Percentiles rank a stretch among this genome's conserved stretches.
Conservation (phyloP, 2,888 invertebrate species). For the Chironomus riparius region DNA sequence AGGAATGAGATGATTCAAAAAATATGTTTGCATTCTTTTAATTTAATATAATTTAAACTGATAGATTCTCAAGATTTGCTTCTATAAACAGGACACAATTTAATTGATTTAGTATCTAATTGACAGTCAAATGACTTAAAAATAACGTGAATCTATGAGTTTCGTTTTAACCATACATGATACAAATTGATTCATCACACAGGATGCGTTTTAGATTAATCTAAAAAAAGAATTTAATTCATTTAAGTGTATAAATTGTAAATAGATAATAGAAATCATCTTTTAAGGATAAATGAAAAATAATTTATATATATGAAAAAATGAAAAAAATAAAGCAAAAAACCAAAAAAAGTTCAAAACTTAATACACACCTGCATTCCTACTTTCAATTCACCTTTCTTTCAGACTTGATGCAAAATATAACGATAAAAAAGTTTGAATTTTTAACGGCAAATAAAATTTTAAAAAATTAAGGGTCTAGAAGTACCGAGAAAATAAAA, state of each 20-base stretch:
- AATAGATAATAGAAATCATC: neutral
- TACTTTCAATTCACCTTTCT: no score
- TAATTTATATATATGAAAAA: neutral
- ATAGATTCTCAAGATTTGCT: neutral
- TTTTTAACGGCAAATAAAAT: no score
- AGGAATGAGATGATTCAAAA: neutral
- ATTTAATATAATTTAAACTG: neutral
- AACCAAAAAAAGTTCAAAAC: no score
- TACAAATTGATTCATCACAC: neutral
- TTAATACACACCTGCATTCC: no score
- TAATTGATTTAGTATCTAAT: no score
- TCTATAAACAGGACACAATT: no score
- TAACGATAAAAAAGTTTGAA: no score
- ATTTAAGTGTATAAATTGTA: conserved; percentile 20
- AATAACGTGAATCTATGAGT: neutral
- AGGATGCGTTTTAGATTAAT: neutral
- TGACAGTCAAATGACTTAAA: neutral
- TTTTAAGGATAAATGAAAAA: neutral
- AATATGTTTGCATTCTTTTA: neutral
- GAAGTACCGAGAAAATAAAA: no score
- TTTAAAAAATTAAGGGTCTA: no score
- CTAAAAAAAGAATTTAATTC: conserved; percentile 19
- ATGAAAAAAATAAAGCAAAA: neutral
- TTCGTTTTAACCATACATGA: neutral
- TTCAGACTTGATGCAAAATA: no score